Conservation (phyloP, 2,888 invertebrate genomes). For the Atrina japonica region DNA sequence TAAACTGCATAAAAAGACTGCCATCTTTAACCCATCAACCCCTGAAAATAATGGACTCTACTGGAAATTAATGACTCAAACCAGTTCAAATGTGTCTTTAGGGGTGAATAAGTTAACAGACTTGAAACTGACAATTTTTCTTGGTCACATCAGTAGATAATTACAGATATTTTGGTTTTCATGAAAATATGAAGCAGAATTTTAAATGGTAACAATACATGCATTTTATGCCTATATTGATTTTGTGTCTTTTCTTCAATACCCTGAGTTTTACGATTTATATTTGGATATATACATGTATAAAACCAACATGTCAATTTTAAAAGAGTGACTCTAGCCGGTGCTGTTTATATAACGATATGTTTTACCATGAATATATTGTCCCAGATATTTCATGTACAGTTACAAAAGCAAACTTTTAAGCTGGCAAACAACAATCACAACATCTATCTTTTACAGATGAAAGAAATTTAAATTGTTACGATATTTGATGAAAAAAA, state of each 20-base stretch:
- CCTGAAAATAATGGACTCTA: too few species aligned
- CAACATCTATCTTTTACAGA: neutral
- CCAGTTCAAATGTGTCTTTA: too few species aligned
- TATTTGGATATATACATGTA: neutral
- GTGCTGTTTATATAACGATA: neutral
- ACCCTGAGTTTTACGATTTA: too few species aligned
- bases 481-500: conserved; percentile 2
- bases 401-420: neutral
- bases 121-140: too few species aligned
- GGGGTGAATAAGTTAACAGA: too few species aligned
- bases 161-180: too few species aligned
- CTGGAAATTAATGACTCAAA: too few species aligned
- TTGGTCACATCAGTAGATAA: too few species aligned
- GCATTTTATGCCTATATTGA: neutral
- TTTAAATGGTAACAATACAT: too few species aligned
- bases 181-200: too few species aligned
- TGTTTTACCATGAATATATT: neutral
- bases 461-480: neutral
- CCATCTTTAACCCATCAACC: too few species aligned
- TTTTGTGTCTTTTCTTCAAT: neutral
- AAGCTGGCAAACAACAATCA: neutral
- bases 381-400: neutral
- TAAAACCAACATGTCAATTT: neutral
- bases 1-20: too few species aligned
- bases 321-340: neutral